phyloP scores from a whole-genome alignment of 2,888 invertebrate genomes.

The Creontiades dilutus region DNA sequence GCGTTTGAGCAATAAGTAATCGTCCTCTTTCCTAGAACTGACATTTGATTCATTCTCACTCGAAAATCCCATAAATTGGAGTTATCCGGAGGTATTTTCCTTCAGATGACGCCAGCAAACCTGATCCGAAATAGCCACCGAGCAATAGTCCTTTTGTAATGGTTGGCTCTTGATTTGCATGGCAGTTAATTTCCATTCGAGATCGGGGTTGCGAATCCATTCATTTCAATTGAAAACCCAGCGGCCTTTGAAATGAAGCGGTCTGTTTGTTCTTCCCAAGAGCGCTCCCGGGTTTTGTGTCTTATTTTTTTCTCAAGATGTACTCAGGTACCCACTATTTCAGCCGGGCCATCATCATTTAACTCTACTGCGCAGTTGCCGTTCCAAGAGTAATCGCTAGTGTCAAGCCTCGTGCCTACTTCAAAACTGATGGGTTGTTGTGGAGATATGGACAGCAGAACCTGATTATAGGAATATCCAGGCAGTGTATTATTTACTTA shows the following conservation, averaged over 20 bases:
- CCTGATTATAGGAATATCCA: too few species aligned
- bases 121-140: slow-evolving; percentile 2
- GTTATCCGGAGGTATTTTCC: not conserved
- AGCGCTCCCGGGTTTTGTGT: slow-evolving; percentile 21
- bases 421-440: too few species aligned
- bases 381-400: too few species aligned
- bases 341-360: not conserved
- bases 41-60: not conserved
- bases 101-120: not conserved
- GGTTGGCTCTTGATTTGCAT: slow-evolving; percentile 29
- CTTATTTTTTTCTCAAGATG: not conserved
- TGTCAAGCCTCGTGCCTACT: too few species aligned
- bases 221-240: slow-evolving; percentile 41
- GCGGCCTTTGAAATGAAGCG: slow-evolving; percentile 38
- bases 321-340: not conserved
- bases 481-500: too few species aligned
- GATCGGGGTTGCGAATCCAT: slow-evolving; percentile 48
- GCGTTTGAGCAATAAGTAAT: too few species aligned
- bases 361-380: not conserved
- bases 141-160: slow-evolving; percentile 14
- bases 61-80: not conserved
- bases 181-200: slow-evolving; percentile 25
- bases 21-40: not conserved
- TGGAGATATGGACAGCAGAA: too few species aligned
- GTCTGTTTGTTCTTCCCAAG: slow-evolving; percentile 44